These are phyloP conservation scores for Cordilura impudica DNA, from an alignment of 2,888 invertebrate genomes.

Conservation along the genomic window DNA sequence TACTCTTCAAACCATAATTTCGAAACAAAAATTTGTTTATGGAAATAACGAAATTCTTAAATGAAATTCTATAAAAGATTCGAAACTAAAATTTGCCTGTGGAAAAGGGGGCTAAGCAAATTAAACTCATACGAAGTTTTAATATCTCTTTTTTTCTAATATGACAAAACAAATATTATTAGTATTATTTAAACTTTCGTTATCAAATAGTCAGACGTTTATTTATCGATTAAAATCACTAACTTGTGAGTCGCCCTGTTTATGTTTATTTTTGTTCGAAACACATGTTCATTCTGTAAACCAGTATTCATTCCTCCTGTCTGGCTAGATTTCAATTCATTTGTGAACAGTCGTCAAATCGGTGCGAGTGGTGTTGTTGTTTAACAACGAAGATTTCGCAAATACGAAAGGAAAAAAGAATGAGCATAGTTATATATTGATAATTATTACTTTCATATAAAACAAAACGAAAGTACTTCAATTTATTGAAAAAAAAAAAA, in stretches of 20 bases:
- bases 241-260: neutral
- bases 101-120: no score
- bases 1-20: no score
- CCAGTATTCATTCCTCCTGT: slow-evolving; percentile 37
- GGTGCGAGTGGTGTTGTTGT: slow-evolving; percentile 45
- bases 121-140: no score
- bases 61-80: no score
- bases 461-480: no score
- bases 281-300: slow-evolving; percentile 12
- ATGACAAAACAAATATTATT: no score
- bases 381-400: neutral
- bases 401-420: slow-evolving; percentile 5
- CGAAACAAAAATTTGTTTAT: no score
- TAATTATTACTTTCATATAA: neutral
- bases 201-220: neutral
- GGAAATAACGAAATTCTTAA: no score
- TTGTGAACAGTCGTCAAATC: slow-evolving; percentile 37
- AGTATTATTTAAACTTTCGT: neutral
- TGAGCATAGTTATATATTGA: neutral
- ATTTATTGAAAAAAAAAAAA: neutral
- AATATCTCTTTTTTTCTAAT: no score
- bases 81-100: no score
- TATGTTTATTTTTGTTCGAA: neutral
- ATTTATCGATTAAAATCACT: no score
- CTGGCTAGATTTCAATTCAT: slow-evolving; percentile 40